A percentile compares a stretch with the other conserved stretches of the same genome.
Evolutionary conservation across 2,797 vertebrate species (phyloP).

Genomic region (Mormyrops boulengeri): DNA sequence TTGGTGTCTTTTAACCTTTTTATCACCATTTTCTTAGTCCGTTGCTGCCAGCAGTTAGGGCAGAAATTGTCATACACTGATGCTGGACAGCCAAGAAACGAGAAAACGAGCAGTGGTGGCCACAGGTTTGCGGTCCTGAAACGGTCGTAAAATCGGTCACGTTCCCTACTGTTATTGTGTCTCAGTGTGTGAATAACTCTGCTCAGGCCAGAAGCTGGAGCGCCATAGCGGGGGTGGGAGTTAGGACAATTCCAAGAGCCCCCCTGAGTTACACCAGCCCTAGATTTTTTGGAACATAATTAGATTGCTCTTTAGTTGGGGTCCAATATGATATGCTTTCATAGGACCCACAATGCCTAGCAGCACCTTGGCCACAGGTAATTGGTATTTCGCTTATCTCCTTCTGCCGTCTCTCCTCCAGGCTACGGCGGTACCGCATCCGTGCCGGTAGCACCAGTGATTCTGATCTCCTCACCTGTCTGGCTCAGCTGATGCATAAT

Average conservation of each 20-base stretch:
- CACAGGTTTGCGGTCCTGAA: neutral
- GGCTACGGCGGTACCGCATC: slow-evolving; percentile 86
- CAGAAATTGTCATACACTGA: too few relatives aligned
- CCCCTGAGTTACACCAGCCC: neutral
- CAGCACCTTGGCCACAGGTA: neutral
- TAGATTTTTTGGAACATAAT: neutral
- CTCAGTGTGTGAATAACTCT: neutral
- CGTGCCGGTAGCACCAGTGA: slow-evolving; percentile 85
- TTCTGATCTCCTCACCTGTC: slow-evolving; percentile 87
- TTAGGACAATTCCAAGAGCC: neutral
- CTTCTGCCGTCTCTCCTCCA: slow-evolving; percentile 31
- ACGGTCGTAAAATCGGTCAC: neutral
- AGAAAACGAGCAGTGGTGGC: too few relatives aligned
- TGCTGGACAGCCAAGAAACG: too few relatives aligned
- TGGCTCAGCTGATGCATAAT: slow-evolving; percentile 91
- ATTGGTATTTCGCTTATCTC: neutral
- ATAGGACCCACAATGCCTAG: neutral
- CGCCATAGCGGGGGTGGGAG: neutral
- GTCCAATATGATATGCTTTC: neutral
- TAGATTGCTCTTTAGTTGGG: neutral
- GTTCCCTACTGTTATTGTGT: neutral
- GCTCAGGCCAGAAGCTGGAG: neutral
- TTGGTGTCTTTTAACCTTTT: too few relatives aligned
- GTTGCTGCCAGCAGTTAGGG: too few relatives aligned
- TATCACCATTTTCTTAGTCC: too few relatives aligned